Evolutionary conservation across 2,797 vertebrate genomes (phyloP).

Genomic region (Sebastes taczanowskii): DNA sequence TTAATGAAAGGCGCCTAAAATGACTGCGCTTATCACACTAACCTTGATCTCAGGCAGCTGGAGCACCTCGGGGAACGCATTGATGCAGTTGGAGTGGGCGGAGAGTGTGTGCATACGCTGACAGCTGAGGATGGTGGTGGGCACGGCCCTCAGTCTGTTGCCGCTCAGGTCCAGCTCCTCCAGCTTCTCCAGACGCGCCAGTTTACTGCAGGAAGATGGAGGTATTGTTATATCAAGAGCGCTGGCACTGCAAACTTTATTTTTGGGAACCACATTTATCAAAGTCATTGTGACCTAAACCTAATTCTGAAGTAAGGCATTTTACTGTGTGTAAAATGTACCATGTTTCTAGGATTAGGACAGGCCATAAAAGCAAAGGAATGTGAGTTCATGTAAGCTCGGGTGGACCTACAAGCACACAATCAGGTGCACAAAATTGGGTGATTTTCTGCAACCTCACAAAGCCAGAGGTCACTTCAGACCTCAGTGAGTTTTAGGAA

Average conservation of each 20-base stretch:
- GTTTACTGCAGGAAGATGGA: conserved; percentile 85
- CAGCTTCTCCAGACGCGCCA: conserved; percentile 95
- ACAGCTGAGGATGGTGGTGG: conserved; percentile 94
- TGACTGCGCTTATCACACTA: not conserved
- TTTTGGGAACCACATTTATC: not conserved
- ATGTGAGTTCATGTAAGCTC: not conserved
- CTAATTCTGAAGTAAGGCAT: not conserved
- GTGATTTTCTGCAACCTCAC: not conserved
- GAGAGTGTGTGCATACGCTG: conserved; percentile 92
- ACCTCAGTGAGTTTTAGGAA: not conserved
- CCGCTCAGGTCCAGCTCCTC: conserved; percentile 97
- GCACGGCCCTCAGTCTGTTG: conserved; percentile 92
- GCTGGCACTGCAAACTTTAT: not conserved
- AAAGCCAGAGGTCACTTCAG: not conserved
- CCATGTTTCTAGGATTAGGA: not conserved
- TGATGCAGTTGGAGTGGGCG: conserved; percentile 95
- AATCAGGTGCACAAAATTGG: not conserved
- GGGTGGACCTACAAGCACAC: not conserved
- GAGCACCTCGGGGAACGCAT: conserved; percentile 94
- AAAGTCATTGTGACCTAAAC: not conserved
- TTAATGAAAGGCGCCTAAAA: not conserved
- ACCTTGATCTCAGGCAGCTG: conserved; percentile 98
- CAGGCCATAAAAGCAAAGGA: not conserved
- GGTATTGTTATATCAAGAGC: not conserved
- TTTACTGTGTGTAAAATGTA: not conserved